These are phyloP conservation scores for Verasper variegatus DNA, from an alignment of 2,113 vertebrate genomes.

Conservation along the genomic window DNA sequence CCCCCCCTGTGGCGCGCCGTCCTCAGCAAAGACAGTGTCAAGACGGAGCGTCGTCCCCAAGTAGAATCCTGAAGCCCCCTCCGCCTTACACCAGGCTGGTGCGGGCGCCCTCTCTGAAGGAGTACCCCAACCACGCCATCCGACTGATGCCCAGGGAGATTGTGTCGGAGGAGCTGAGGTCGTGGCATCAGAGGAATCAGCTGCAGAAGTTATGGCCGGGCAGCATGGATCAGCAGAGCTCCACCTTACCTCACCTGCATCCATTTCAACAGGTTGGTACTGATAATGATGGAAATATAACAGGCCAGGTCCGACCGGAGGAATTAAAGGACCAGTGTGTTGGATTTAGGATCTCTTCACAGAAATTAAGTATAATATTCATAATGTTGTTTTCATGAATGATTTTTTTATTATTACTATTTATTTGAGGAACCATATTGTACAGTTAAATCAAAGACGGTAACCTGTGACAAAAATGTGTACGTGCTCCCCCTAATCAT, in stretches of 20 bases:
- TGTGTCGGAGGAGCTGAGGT: constrained; percentile 87
- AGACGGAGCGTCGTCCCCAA: constrained; percentile 57
- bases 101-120: constrained; percentile 86
- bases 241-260: constrained; percentile 71
- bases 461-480: too few species aligned
- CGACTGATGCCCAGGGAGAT: constrained; percentile 82
- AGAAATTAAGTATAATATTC: too few species aligned
- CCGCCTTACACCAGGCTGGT: constrained; percentile 82
- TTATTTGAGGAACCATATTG: too few species aligned
- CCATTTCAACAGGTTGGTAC: constrained; percentile 76
- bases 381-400: too few species aligned
- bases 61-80: constrained; percentile 75
- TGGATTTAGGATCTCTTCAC: too few species aligned
- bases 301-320: too few species aligned
- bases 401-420: too few species aligned
- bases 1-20: constrained; percentile 40
- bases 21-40: constrained; percentile 60
- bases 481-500: too few species aligned
- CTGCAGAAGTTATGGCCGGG: constrained; percentile 69
- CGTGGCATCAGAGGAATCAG: constrained; percentile 88
- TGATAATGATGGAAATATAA: not conserved
- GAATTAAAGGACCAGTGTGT: too few species aligned
- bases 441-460: too few species aligned
- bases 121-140: constrained; percentile 79
- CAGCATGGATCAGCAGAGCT: constrained; percentile 80